Percentiles rank a stretch among this genome's conserved stretches.
phyloP scores from a whole-genome alignment of 2,888 invertebrate species.

The Polydrusus pterygomalis region DNA sequence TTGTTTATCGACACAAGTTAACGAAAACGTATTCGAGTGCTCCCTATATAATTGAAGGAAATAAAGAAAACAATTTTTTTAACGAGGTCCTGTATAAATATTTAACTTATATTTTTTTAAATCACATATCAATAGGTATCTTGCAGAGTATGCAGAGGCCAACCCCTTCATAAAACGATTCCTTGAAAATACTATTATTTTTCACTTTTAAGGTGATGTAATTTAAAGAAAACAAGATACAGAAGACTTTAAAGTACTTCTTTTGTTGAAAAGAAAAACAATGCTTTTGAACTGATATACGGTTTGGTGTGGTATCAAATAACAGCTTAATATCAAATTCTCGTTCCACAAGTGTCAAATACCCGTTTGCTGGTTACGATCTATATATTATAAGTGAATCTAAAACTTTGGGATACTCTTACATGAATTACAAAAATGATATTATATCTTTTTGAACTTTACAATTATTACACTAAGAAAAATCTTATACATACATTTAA shows the following conservation, averaged over 20 bases:
- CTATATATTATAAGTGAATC: constrained; percentile 55
- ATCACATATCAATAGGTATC: no score
- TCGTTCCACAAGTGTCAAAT: constrained; percentile 64
- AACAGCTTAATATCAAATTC: constrained; percentile 58
- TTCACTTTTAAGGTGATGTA: constrained; percentile 3
- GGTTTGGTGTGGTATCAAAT: constrained; percentile 56
- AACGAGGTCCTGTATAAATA: no score
- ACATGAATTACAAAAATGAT: constrained; percentile 48
- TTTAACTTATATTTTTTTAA: no score
- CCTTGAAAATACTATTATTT: constrained; percentile 27
- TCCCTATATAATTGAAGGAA: no score
- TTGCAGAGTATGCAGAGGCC: no score
- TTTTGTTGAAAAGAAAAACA: constrained; percentile 59
- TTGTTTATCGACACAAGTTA: no score
- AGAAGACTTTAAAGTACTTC: constrained; percentile 60
- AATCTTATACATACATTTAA: neutral
- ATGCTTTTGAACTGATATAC: constrained; percentile 57
- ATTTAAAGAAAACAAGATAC: constrained; percentile 47
- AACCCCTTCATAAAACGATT: no score
- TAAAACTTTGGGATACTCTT: constrained; percentile 54
- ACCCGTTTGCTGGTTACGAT: constrained; percentile 51
- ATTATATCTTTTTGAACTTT: constrained; percentile 13
- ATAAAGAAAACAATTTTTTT: no score
- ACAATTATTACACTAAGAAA: neutral
- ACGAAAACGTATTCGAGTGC: no score